Base-by-base conservation (phyloP, 1,140 invertebrate genomes). In the Panagrolaimus sp. region DNA sequence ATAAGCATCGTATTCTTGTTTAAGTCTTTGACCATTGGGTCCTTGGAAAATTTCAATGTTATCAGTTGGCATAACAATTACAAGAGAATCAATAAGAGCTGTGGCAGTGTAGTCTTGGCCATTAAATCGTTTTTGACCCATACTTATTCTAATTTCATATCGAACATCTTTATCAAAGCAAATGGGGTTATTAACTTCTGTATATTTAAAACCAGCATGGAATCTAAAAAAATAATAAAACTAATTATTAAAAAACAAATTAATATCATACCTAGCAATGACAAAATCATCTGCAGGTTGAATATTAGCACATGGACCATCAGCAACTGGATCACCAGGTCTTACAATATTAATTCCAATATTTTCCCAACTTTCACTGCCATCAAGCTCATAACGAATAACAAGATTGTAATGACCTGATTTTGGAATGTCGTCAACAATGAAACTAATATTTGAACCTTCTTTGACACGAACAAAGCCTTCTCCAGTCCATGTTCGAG, bases 331-430 rank as follows among this genome's bases (percentile, higher is more conserved):
- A 4, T 88, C 86, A 42, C 87, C 88, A 1, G 90, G 88, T 71
- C 93, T 87, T 73, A 91, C 89, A 7, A 98, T 85, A 14, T 88
- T 88, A 43, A 96, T 89, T 57, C 88, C 87, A 0, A 92, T 90
- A 83, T 93, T 89, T 74, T 95, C 90, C 92, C 92, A 96, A 48
- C 87, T 86, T 20, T 20, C 46, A 46, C 53, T 14, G 13, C 23
- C 65, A 80, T 72, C 71, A 4, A 72, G 31, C 83, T 96, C 92
- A 85, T 98, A 98, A 71, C 94, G 87, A 46, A 98, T 87, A 20
- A 96, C 86, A 45, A 97, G 87, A 79, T 97, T 92, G 81, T 98
- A 98, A 73, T 91, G 89, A 87, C 92, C 92, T 13, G 89, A 89
- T 61, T 87, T 89, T 62, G 88, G 87, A 69, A 98, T 88, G 78